Evolutionary conservation across 2,113 vertebrate species (phyloP).

Genomic region (Monopterus albus): DNA sequence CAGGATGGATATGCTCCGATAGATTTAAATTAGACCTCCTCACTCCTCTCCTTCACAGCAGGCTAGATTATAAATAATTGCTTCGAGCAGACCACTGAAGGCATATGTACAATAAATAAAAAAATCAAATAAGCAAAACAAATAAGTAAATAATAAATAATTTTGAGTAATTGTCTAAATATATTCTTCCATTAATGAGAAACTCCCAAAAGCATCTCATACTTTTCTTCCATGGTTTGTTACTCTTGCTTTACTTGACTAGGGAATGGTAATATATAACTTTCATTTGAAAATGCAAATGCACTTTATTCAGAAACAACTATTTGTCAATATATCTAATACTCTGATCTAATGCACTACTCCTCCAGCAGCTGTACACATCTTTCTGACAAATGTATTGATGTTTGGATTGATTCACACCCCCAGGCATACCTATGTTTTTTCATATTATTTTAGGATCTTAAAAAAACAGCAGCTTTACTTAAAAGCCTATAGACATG

Average conservation of each 20-base stretch:
- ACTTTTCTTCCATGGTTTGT: neutral
- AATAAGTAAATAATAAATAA: slow-evolving; percentile 29
- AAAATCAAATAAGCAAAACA: slow-evolving; percentile 24
- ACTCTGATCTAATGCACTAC: slow-evolving; percentile 26
- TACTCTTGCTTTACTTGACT: neutral
- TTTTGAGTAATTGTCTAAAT: slow-evolving; percentile 34
- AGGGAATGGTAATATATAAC: neutral
- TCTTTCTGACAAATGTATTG: slow-evolving; percentile 19
- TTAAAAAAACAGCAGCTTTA: neutral
- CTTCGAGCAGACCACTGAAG: slow-evolving; percentile 38
- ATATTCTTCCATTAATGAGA: slow-evolving; percentile 7
- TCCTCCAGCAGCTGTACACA: slow-evolving; percentile 26
- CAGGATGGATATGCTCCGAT: slow-evolving; percentile 61
- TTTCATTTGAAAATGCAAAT: slow-evolving; percentile 51
- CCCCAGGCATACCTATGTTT: neutral
- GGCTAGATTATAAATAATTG: slow-evolving; percentile 70
- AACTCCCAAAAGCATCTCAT: slow-evolving; percentile 10
- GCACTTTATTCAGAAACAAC: slow-evolving; percentile 53
- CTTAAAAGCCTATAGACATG: neutral
- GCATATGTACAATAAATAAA: slow-evolving; percentile 53
- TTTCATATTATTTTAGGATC: slow-evolving; percentile 11
- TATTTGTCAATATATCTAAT: slow-evolving; percentile 44
- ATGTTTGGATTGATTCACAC: slow-evolving; percentile 36
- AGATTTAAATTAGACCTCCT: slow-evolving; percentile 68
- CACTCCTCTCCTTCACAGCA: slow-evolving; percentile 63